A percentile compares a stretch with the other conserved stretches of the same genome.
Evolutionary conservation across 2,888 invertebrate genomes (phyloP).

Genomic region (Neoaliturus tenellus): DNA sequence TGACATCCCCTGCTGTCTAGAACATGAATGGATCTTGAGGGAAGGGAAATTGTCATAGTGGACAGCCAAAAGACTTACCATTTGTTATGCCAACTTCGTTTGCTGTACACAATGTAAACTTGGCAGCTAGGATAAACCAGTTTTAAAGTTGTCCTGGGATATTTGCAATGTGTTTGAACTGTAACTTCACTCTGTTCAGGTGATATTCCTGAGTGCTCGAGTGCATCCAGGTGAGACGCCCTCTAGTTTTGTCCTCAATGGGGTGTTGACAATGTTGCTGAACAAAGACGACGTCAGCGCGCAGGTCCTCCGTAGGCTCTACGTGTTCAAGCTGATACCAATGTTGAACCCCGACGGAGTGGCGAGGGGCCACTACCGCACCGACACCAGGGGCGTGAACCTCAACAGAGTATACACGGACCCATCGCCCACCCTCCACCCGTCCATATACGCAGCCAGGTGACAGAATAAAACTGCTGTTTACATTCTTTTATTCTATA

Average conservation of each 20-base stretch:
- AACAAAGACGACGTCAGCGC: constrained; percentile 86
- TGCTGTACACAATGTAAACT: no score
- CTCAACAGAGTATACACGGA: constrained; percentile 91
- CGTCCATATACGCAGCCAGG: constrained; percentile 91
- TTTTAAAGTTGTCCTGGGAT: no score
- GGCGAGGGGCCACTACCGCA: constrained; percentile 88
- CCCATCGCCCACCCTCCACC: constrained; percentile 84
- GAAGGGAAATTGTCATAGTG: no score
- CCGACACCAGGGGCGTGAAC: constrained; percentile 92
- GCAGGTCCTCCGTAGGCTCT: constrained; percentile 81
- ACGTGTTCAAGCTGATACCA: constrained; percentile 93
- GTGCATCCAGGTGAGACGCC: constrained; percentile 97
- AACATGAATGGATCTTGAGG: no score
- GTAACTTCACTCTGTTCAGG: constrained; percentile 71
- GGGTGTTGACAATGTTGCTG: constrained; percentile 87
- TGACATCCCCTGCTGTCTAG: no score
- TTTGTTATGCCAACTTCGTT: no score
- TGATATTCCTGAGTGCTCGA: constrained; percentile 90
- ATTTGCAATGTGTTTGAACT: no score
- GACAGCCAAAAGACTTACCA: no score
- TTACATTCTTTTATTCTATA: no score
- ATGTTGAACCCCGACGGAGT: constrained; percentile 96
- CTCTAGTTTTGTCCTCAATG: constrained; percentile 93
- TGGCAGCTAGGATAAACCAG: no score
- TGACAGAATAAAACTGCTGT: no score